These are phyloP conservation scores for Phenganax marumi DNA, from an alignment of 92 coral and sea anemone genomes.

Conservation along the genomic window DNA sequence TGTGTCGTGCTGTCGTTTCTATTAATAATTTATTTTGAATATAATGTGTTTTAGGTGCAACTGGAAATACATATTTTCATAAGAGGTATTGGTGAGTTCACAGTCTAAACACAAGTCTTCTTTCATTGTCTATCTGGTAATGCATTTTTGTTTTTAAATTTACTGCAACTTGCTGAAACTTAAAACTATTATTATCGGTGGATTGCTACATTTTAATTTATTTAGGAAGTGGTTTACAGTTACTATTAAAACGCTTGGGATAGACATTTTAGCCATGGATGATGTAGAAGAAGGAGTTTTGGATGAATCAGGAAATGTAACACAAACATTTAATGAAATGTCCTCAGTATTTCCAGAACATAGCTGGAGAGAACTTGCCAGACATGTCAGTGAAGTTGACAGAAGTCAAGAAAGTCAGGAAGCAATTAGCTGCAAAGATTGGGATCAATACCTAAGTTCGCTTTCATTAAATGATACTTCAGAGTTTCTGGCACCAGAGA, in stretches of 20 bases:
- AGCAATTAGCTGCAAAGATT: conserved; percentile 4
- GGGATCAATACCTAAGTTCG: conserved; percentile 32
- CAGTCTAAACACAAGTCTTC: too few species aligned
- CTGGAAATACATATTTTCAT: too few species aligned
- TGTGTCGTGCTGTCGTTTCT: not conserved
- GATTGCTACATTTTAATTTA: too few species aligned
- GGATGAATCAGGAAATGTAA: not conserved
- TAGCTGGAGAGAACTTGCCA: conserved; percentile 41
- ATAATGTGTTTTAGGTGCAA: too few species aligned
- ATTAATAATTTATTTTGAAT: too few species aligned
- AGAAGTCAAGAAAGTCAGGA: not conserved
- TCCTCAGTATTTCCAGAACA: not conserved
- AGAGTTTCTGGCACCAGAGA: not conserved
- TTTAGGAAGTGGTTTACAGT: too few species aligned
- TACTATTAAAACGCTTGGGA: conserved; percentile 10
- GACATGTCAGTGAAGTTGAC: conserved; percentile 11
- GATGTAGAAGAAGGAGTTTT: conserved; percentile 29
- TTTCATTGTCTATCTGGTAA: too few species aligned
- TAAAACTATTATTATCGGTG: too few species aligned
- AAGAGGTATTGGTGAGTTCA: too few species aligned
- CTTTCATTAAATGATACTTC: conserved; percentile 4
- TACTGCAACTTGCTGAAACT: too few species aligned
- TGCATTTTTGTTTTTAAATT: too few species aligned
- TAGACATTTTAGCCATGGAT: conserved; percentile 19
- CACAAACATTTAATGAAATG: not conserved